Base-by-base conservation (phyloP, 2,797 vertebrate species). In the Onychomys arenicola region DNA sequence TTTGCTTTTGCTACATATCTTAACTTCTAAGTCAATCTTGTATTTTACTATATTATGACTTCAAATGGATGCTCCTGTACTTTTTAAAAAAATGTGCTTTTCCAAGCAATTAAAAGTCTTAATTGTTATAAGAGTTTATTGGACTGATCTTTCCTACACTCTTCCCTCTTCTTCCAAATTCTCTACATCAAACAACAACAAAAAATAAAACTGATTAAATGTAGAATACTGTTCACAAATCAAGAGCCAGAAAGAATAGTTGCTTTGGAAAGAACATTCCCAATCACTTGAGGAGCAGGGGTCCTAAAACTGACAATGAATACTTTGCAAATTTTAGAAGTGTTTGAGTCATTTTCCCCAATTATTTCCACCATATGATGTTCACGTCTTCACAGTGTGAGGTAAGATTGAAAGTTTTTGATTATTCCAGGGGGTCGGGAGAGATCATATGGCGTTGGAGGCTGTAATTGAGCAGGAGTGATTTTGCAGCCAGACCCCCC, bases 321-420 rank as follows among this genome's bases (percentile, higher is more conserved):
- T 55, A 67, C 49, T 91, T 49, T 91, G 93, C 71, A 91, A 96
- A 95, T 94, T 81, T 86, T 89, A 37, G 6, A 97, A 95, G 49
- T 49, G 76, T 81, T 94, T 95, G 95, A 94, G 65, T 94, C 81
- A 84, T 88, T 96, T 96, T 96, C 86, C 76, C 83, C 92, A 97
- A 96, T 97, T 97, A 97, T 92, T 95, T 61, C 59, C 76, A 59
- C 95, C 71, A 61, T 84, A 93, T 90, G 95, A 96, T 87, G 55
- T 89, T 87, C 71, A n/a, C 80, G 73, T 94, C 84, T 89, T 96
- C 97, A 96, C 97, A 97, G 96, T 78, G 65, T 97, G 97, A 96
- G 43, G 34, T 55, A 87, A 97, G 81, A 95, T 95, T 94, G 94
- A 96, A 96, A 96, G 90, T 25, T 92, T 94, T 93, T 90, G 19